Conservation (phyloP, 2,888 invertebrate genomes). For the Monochamus alternatus region DNA sequence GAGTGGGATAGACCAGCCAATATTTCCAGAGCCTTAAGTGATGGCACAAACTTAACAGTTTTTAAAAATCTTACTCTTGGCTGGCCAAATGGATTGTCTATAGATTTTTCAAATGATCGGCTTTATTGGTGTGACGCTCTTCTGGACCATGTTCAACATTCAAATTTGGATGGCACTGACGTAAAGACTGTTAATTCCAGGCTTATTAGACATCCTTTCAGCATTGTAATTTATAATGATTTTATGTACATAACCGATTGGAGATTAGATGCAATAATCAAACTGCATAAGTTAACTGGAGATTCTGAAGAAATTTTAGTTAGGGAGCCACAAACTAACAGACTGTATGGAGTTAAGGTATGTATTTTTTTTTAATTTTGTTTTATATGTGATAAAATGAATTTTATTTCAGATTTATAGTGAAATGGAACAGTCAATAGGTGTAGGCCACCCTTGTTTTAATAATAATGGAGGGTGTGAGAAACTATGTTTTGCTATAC, state of each 20-base stretch:
- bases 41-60: constrained; percentile 89
- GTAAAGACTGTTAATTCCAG: constrained; percentile 91
- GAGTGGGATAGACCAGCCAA: constrained; percentile 98
- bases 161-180: constrained; percentile 91
- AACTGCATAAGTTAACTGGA: constrained; percentile 91
- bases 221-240: constrained; percentile 90
- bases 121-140: constrained; percentile 98
- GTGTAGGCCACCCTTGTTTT: constrained; percentile 85
- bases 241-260: constrained; percentile 99
- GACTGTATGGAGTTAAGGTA: constrained; percentile 91
- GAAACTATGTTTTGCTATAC: constrained; percentile 95
- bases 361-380: constrained; percentile 22
- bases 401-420: constrained; percentile 76
- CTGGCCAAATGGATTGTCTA: constrained; percentile 97
- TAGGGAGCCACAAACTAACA: constrained; percentile 90
- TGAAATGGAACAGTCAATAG: constrained; percentile 81
- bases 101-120: constrained; percentile 90
- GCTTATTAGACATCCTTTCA: constrained; percentile 91
- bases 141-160: constrained; percentile 96
- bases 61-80: constrained; percentile 94
- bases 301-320: constrained; percentile 90
- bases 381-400: neutral
- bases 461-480: constrained; percentile 92
- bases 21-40: constrained; percentile 92
- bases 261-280: constrained; percentile 94